Base-by-base conservation (phyloP, 2,888 invertebrate genomes). In the Ellobium chinense region DNA sequence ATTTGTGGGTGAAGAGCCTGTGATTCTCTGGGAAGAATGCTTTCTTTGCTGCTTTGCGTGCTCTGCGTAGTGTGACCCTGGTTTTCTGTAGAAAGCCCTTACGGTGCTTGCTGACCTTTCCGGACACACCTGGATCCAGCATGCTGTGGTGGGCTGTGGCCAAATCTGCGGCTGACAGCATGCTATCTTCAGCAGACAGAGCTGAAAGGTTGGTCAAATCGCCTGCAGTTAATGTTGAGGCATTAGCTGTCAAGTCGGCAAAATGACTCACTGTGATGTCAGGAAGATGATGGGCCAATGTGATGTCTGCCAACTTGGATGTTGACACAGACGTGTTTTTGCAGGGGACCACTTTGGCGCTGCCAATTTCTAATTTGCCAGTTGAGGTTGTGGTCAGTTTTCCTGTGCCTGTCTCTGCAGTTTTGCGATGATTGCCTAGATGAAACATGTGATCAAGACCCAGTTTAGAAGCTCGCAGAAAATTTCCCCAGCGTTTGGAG, bases 21-120 rank as follows among this genome's bases (percentile, higher is more conserved):
- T 76, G 72, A 60, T 84, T 84, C 62, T 85, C 84, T n/a, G 83
- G 85, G 60, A 81, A 84, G 29, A 85, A 80, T 21, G 85, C 82
- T 73, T 83, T 83, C 60, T 83, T 80, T 24, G 85, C 83, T 14
- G 84, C 83, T 60, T 75, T 74, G 27, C 81, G 73, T 9, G 83
- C 85, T 14, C 82, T 69, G 4, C 79, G 62, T 27, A 85, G 46
- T 3, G 84, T 85, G 37, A 76, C 82, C n/a, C 83, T 62, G 34
- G 83, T 85, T 68, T 82, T 83, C 62, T 81, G 77, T n/a, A 82
- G 73, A 36, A 83, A 76, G 14, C 83, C 81, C 21, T 69, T 39
- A 2, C 73, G 54, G 27, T 70, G 56, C 62, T 78, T 81, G 21
- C 34, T 18, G n/a, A n/a, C 63, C 56, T 75, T 70, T 4, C 60